Base-by-base conservation (phyloP, 1,140 invertebrate species). In the Hypothenemus hampei region DNA sequence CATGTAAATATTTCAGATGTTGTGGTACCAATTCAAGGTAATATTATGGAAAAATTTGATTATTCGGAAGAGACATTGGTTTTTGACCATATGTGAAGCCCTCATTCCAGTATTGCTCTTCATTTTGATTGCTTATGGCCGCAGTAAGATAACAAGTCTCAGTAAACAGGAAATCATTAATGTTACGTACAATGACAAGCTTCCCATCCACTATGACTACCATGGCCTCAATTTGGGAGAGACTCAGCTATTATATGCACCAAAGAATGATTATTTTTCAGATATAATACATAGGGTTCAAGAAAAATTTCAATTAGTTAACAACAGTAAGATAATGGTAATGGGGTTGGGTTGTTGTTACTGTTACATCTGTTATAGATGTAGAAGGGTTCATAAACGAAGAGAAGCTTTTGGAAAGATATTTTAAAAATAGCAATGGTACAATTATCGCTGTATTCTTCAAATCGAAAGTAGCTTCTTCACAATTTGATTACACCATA, bases 1-100 rank as follows among this genome's bases (percentile, higher is more conserved):
- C n/a, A n/a, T n/a, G n/a, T n/a, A n/a, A n/a, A n/a, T n/a, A n/a
- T n/a, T n/a, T n/a, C n/a, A 58, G 29, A 56, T 56, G 53, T 41
- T 33, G 40, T 19, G 22, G 2, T 37, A 19, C 4, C 55, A 62
- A 46, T 43, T 65, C 3, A 62, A 58, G 33, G 61, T 73, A 19
- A 59, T 73, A 10, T 21, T 74, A 19, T 75, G 73, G 73, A 75
- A 75, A 56, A 74, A 73, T 56, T 58, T 66, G 6, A 40, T 72
- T 16, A 68, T 75, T 5, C 54, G 74, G 21, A 65, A 62, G 53
- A 53, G 70, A 13, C 74, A 75, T 56, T 74, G 66, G 64, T 44
- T 75, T 23, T 60, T 75, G 22, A 73, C 73, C 19, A 22, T 70
- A 21, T 69, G 69, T 10, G 73, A 74, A 60, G 60, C 73, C 24